Evolutionary conservation across 2,888 invertebrate species (phyloP).

Genomic region (Ormia ochracea): DNA sequence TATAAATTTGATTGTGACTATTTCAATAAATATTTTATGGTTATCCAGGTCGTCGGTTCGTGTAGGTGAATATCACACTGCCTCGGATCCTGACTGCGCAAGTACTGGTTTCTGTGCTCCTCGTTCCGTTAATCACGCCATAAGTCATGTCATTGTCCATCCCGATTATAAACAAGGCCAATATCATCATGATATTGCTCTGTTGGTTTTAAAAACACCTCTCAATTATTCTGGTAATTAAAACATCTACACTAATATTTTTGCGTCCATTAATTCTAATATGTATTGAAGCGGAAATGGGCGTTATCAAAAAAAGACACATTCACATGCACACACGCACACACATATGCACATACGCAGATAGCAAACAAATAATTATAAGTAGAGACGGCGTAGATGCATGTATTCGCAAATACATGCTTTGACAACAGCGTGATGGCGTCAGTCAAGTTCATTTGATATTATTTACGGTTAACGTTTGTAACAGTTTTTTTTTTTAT

Average conservation of each 20-base stretch:
- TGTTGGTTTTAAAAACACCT: constrained; percentile 83
- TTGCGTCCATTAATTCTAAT: constrained; percentile 46
- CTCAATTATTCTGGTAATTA: constrained; percentile 82
- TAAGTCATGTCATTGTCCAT: constrained; percentile 86
- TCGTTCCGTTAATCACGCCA: constrained; percentile 83
- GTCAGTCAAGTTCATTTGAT: constrained; percentile 63
- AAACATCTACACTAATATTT: constrained; percentile 25
- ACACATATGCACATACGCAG: background rate
- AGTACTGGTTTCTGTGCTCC: constrained; percentile 84
- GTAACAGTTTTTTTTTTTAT: background rate
- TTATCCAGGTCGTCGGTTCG: constrained; percentile 81
- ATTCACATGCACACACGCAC: no score
- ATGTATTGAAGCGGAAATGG: constrained; percentile 51
- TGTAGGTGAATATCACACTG: constrained; percentile 85
- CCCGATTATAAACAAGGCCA: constrained; percentile 84
- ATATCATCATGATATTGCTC: constrained; percentile 85
- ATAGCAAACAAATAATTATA: constrained; percentile 45
- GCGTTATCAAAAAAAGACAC: constrained; percentile 39
- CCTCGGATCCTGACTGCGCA: constrained; percentile 86
- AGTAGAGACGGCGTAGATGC: background rate
- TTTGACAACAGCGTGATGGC: constrained; percentile 1
- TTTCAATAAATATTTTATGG: no score
- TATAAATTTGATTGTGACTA: no score
- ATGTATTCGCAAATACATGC: background rate
- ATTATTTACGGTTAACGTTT: constrained; percentile 26